Evolutionary conservation across 2,888 invertebrate species (phyloP).

Genomic region (Sepioteuthis lessoniana): DNA sequence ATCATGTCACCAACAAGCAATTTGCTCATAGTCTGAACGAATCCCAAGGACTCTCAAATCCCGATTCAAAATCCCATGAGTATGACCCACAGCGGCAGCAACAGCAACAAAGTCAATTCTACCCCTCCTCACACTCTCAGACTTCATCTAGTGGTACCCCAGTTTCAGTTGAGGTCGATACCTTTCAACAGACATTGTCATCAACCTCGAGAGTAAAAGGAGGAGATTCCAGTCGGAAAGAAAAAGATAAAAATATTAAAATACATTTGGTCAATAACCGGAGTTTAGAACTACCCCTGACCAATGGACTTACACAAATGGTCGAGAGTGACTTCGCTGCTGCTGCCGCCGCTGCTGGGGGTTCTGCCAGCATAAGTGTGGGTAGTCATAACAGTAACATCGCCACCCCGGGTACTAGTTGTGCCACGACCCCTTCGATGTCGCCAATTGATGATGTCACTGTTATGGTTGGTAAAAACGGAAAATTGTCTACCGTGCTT

Average conservation of each 20-base stretch:
- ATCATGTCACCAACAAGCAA: background rate
- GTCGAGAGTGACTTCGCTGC: constrained; percentile 38
- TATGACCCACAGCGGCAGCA: background rate
- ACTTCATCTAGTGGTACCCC: background rate
- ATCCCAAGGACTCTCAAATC: background rate
- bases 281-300: constrained; percentile 42
- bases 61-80: background rate
- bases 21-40: background rate
- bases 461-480: constrained; percentile 58
- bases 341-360: background rate
- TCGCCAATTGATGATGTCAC: constrained; percentile 48
- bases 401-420: background rate
- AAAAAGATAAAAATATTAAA: background rate
- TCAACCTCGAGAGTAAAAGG: too few species aligned
- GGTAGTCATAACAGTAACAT: constrained; percentile 41
- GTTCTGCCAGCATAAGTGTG: background rate
- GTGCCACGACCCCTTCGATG: constrained; percentile 44
- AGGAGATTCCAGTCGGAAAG: background rate
- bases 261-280: background rate
- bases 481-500: constrained; percentile 68
- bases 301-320: constrained; percentile 39
- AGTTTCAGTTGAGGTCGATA: background rate
- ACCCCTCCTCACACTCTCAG: background rate
- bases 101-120: background rate
- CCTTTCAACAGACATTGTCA: background rate